A percentile compares a stretch with the other conserved stretches of the same genome.
Conservation (phyloP, 2,797 vertebrate genomes). For the Pangasius mekongensis region DNA sequence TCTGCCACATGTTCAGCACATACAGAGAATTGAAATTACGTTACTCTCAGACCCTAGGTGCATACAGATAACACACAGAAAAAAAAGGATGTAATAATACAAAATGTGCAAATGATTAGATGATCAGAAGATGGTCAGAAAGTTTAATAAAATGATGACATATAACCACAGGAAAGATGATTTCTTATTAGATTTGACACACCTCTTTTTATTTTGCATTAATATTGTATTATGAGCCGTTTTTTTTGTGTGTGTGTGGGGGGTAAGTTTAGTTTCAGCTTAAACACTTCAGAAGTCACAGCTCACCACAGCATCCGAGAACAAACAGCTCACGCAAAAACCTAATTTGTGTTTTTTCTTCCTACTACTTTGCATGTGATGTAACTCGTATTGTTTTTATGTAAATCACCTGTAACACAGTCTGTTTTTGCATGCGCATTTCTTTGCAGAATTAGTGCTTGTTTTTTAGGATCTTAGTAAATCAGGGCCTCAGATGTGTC, state of each 20-base stretch:
- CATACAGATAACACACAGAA: too few species aligned
- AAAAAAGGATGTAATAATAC: too few species aligned
- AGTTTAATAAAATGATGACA: not conserved
- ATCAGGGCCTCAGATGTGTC: not conserved
- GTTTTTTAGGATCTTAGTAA: not conserved
- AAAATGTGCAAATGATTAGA: too few species aligned
- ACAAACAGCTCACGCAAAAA: not conserved
- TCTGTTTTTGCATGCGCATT: not conserved
- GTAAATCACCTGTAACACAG: not conserved
- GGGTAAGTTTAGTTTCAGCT: not conserved
- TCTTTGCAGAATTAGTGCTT: not conserved
- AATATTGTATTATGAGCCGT: not conserved
- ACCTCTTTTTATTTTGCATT: not conserved
- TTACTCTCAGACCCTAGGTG: too few species aligned
- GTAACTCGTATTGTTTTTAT: not conserved
- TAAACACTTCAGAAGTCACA: not conserved
- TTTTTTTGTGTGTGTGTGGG: not conserved
- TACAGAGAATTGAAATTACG: too few species aligned
- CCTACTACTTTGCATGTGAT: not conserved
- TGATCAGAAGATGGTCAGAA: not conserved
- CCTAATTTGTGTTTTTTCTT: not conserved
- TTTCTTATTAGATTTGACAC: not conserved
- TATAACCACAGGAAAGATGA: not conserved
- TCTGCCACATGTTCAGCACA: too few species aligned
- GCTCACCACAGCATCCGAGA: not conserved